Conservation (phyloP, 37 sponge, comb jelly and placozoan genomes). For the Halichondria panicea region DNA sequence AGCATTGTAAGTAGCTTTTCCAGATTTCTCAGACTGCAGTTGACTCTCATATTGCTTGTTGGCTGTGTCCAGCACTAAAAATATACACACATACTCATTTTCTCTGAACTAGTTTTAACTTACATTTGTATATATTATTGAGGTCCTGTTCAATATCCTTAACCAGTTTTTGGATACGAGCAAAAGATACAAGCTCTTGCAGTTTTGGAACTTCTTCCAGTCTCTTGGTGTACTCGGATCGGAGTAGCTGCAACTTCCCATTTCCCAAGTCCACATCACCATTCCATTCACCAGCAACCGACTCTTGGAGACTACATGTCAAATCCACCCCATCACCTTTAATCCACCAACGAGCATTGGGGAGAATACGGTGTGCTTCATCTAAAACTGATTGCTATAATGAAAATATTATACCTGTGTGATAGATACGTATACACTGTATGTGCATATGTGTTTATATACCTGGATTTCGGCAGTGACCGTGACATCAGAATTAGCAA, state of each 20-base stretch:
- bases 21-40: neutral
- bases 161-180: too few species aligned
- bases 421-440: neutral
- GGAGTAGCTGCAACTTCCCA: neutral
- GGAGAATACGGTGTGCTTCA: conserved; percentile 9
- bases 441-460: neutral
- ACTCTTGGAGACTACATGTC: conserved; percentile 3
- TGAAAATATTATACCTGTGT: neutral
- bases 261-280: conserved; percentile 33
- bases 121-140: too few species aligned
- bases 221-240: too few species aligned
- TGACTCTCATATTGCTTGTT: neutral
- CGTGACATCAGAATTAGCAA: neutral
- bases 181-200: too few species aligned
- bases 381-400: neutral
- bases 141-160: too few species aligned
- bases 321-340: conserved; percentile 35
- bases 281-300: conserved; percentile 1
- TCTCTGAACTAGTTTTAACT: too few species aligned
- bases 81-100: too few species aligned
- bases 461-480: conserved; percentile 13
- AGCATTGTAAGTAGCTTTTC: neutral
- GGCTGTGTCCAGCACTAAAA: too few species aligned
- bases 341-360: conserved; percentile 30
- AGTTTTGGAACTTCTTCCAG: too few species aligned